Base-by-base conservation (phyloP, 2,888 invertebrate species). In the Harpalus rufipes region DNA sequence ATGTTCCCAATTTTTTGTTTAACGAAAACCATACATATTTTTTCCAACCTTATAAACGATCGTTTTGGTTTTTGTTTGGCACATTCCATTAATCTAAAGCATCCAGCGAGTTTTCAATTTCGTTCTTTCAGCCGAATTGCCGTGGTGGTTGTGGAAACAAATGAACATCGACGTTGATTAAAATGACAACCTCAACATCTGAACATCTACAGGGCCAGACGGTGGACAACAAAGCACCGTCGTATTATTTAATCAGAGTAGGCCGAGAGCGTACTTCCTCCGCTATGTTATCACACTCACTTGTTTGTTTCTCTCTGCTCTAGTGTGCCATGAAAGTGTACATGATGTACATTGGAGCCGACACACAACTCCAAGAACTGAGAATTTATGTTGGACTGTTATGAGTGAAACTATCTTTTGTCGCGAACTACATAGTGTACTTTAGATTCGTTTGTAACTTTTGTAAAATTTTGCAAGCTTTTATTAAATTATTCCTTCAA, bases 171-270 rank as follows among this genome's bases (percentile, higher is more conserved):
- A 68, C 32, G n/a, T 32, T 68, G 68, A 39, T 68, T 68, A 68
- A 68, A 68, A 68, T 14, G 44, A 18, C 72, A 74, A 41, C 16
- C 72, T 74, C 72, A 74, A 74, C 41, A 41, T 74, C 18, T 8
- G 72, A 74, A 74, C 44, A 74, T 74, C 51, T 16, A 44, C 10
- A 41, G 39, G 72, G 41, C 51, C 51, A 74, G 72, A 74, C 72
- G 44, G 41, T 74, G 41, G 41, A 74, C 44, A 74, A 74, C 72
- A 74, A 74, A 74, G 44, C 72, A 41, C 51, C 12, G 41, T 41
- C 21, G 44, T 16, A 44, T 74, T 74, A 74, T 74, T 74, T 74
- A 74, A 74, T 74, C 72, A 44, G 44, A 74, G 44, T 74, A 74
- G 72, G 18, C 72, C 44, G 72, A 74, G 18, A 74, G 72, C 72